These are phyloP conservation scores for Dynastes tityus DNA, from an alignment of 2,888 invertebrate genomes.

Conservation along the genomic window DNA sequence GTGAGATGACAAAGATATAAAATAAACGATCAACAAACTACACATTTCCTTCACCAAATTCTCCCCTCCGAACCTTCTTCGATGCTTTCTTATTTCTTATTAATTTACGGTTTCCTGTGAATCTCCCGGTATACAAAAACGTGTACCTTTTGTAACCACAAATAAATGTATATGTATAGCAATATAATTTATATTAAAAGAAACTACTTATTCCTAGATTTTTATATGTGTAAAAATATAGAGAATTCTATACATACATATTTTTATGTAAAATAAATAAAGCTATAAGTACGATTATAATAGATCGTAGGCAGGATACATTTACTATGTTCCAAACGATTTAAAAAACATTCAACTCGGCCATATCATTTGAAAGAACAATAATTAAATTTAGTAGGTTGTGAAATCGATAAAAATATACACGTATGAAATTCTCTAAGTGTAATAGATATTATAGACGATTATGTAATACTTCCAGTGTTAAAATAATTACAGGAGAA, in stretches of 20 bases:
- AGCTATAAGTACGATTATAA: not conserved
- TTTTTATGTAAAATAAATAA: slow-evolving; percentile 25
- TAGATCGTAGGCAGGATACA: slow-evolving; percentile 4
- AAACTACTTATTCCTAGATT: slow-evolving; percentile 46
- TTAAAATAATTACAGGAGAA: slow-evolving; percentile 30
- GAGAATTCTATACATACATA: slow-evolving; percentile 39
- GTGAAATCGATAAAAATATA: slow-evolving; percentile 34
- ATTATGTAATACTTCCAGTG: slow-evolving; percentile 33
- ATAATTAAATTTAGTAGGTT: slow-evolving; percentile 41
- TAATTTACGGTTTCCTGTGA: slow-evolving; percentile 35
- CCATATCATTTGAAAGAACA: slow-evolving; percentile 43
- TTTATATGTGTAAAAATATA: slow-evolving; percentile 37
- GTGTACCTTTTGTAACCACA: slow-evolving; percentile 37
- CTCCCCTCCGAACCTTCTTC: not conserved
- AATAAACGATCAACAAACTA: not conserved
- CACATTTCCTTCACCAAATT: not conserved
- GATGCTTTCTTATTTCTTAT: slow-evolving; percentile 41
- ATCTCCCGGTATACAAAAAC: slow-evolving; percentile 38
- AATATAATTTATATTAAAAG: slow-evolving; percentile 40
- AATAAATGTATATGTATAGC: slow-evolving; percentile 43
- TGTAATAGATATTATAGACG: slow-evolving; percentile 8
- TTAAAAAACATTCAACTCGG: slow-evolving; percentile 16
- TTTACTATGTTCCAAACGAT: slow-evolving; percentile 14
- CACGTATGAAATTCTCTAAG: slow-evolving; percentile 39
- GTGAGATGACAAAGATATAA: not conserved